Evolutionary conservation across 2,113 vertebrate species (phyloP).

Genomic region (Mus pahari): DNA sequence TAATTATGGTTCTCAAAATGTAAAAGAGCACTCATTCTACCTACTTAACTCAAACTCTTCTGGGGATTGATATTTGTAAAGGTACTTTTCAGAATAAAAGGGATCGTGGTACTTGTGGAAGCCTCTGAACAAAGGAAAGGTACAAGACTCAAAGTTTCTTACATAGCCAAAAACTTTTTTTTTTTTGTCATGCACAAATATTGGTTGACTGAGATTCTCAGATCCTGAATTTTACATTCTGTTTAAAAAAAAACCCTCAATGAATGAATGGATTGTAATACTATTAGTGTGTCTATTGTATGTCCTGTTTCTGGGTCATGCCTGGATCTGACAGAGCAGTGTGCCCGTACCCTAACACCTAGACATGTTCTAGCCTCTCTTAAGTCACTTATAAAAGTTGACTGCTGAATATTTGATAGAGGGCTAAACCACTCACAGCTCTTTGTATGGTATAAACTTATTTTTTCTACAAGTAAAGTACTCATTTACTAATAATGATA

Average conservation of each 20-base stretch:
- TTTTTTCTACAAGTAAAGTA: slow-evolving; percentile 46
- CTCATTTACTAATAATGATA: slow-evolving; percentile 9
- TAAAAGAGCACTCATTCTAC: background rate
- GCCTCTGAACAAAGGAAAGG: background rate
- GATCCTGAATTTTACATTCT: slow-evolving; percentile 14
- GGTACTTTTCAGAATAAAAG: background rate
- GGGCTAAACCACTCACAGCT: background rate
- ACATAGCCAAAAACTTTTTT: background rate
- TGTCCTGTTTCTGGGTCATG: background rate
- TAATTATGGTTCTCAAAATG: slow-evolving; percentile 14
- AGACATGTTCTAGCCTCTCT: background rate
- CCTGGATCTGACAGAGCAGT: background rate
- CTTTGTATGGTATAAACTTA: background rate
- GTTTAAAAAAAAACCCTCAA: background rate
- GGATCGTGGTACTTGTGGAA: background rate
- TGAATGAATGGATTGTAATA: background rate
- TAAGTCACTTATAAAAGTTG: slow-evolving; percentile 21
- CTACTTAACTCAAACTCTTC: background rate
- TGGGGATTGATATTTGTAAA: slow-evolving; percentile 45
- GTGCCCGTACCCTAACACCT: background rate
- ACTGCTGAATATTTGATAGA: background rate
- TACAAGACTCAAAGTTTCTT: background rate
- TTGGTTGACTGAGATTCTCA: slow-evolving; percentile 7
- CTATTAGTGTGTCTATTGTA: background rate
- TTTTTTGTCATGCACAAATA: background rate